Base-by-base conservation (phyloP, 2,113 vertebrate species). In the Oncorhynchus gorbuscha region DNA sequence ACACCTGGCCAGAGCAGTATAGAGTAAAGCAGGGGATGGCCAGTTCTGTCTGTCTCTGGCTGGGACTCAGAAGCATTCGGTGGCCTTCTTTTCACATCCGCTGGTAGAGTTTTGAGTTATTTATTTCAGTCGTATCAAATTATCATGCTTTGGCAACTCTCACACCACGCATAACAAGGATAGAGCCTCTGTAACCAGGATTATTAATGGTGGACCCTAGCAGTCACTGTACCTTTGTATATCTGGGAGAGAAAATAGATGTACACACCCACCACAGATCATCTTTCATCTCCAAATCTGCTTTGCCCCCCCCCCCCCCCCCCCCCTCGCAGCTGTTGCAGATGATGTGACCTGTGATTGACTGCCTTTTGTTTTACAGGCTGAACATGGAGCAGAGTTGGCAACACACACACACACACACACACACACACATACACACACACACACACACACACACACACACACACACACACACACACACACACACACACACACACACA, bases 341-440 rank as follows among this genome's bases (percentile, higher is more conserved):
- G 87, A 87, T 90, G 92, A 92, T 92, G 92, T 92, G 90, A 91
- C 88, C 86, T 84, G 83, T 83, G 86, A 89, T 89, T 89, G 83
- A 83, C 81, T 84, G 90, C 89, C 86, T 89, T 89, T 90, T 89
- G 86, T 90, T 85, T 86, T 20, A 26, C 48, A 20, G 28, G 32
- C 3, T 61, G 65, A 26, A 69, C 48, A 35, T 4, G 22, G 22
- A 26, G 62, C 12, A 64, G 62, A 64, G 62, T 26, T 11, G 62
- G 62, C 62, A 45, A 11, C 9, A 9, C 39, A 30, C 84, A 69
- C 77, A 83, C 81, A 80, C 69, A 73, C 71, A 55, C 65, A 64
- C 79, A 49, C 66, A 74, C 20, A 62, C 69, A 80, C 77, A 69
- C 72, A 66, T 45, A n/a, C n/a, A n/a, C n/a, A n/a, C n/a, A n/a